Evolutionary conservation across 2,113 vertebrate species (phyloP).

Genomic region (Clarias magur): DNA sequence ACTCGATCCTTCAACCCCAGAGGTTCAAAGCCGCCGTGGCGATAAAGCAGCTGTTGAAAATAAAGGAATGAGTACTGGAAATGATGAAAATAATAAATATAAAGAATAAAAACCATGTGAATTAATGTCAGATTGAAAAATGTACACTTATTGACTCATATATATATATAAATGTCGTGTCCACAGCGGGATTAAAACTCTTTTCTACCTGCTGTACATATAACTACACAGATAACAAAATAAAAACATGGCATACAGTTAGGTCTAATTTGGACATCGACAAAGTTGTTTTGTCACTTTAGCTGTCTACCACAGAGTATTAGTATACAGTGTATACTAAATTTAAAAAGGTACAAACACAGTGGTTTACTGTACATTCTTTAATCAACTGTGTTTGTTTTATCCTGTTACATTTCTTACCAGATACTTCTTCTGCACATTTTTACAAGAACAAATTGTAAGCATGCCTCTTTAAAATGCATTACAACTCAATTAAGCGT

Average conservation of each 20-base stretch:
- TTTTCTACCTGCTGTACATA: neutral
- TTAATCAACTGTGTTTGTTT: neutral
- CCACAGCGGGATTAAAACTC: neutral
- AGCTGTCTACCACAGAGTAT: no score
- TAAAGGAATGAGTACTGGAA: neutral
- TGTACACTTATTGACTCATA: neutral
- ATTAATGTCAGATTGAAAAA: neutral
- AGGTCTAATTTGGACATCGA: no score
- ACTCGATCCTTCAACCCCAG: no score
- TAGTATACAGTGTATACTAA: neutral
- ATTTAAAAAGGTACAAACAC: neutral
- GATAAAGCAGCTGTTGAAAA: neutral
- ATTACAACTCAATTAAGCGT: neutral
- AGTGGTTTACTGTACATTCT: neutral
- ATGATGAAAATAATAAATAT: neutral
- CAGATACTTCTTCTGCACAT: neutral
- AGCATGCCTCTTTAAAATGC: neutral
- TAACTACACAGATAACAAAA: neutral
- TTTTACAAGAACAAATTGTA: neutral
- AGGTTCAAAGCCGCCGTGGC: no score
- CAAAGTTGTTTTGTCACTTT: no score
- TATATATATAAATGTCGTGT: neutral
- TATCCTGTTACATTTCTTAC: neutral
- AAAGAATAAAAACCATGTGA: neutral
- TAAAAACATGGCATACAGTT: neutral